Base-by-base conservation (phyloP, 1,140 invertebrate species). In the Cyrtorhinus lividipennis region DNA sequence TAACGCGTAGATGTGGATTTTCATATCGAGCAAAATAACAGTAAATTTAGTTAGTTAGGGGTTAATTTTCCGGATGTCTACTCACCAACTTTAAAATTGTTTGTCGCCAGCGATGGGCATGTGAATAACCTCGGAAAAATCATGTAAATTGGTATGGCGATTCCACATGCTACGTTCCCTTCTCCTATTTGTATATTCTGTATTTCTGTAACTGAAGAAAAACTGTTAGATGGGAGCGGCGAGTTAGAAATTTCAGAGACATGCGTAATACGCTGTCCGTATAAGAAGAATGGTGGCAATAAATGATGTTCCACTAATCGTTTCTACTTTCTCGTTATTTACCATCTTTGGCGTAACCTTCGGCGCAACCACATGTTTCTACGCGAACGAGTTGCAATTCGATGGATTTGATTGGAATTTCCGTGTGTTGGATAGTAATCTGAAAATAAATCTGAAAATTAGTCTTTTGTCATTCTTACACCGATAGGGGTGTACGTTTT, bases 141-240 rank as follows among this genome's bases (percentile, higher is more conserved):
- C 92, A 97, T 95, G 74, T 92, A 86, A 72, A 98, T 90, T 22
- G 94, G 93, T 70, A 98, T 86, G 53, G 84, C 76, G 12, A 95
- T 75, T 61, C 84, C 85, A 62, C 85, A 81, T 56, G 81, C 79
- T 53, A 95, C 83, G 76, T 96, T 90, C 23, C 94, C 94, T 72
- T 94, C 92, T 1, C 90, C 92, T 65, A 98, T 88, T 80, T 98
- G 94, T 73, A 97, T 95, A 73, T 95, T 97, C 78, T 96, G 94
- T 68, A 98, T 93, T 80, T 98, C 95, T 1, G 94, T 97, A 1
- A 92, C 92, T 94, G 72, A 63, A 77, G 78, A 64, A 24, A 38
- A 67, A 56, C 65, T n/a, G n/a, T n/a, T n/a, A n/a, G n/a, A 38
- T 38, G 5, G 15, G 15, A 38, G 15, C 30, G 5, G 15, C 5